Evolutionary conservation across 2,797 vertebrate species (phyloP).

Genomic region (Rhadinocentrus ornatus): DNA sequence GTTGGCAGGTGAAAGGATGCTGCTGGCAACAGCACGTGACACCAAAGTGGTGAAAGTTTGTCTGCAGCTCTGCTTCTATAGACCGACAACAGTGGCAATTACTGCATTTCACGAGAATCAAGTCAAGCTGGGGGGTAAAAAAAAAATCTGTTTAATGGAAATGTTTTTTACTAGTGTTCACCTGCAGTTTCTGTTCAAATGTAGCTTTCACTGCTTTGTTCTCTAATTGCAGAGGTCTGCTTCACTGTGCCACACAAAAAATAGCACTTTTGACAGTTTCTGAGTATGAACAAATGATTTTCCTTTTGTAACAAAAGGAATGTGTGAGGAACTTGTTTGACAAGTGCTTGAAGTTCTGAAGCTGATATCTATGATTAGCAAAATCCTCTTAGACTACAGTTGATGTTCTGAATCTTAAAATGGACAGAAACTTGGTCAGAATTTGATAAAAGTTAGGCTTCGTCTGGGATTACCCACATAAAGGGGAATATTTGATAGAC

Average conservation of each 20-base stretch:
- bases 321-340: conserved; percentile 25
- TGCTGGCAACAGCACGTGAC: conserved; percentile 9
- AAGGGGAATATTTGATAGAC: no score
- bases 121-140: neutral
- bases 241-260: conserved; percentile 25
- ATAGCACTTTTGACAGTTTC: neutral
- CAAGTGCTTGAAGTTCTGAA: conserved; percentile 14
- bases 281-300: conserved; percentile 6
- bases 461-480: no score
- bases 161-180: neutral
- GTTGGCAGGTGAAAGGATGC: conserved; percentile 40
- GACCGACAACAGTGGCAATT: conserved; percentile 8
- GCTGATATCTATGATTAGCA: neutral
- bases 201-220: conserved; percentile 2
- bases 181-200: neutral
- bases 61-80: conserved; percentile 3
- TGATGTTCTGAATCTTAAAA: neutral
- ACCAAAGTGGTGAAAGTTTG: conserved; percentile 7
- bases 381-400: neutral
- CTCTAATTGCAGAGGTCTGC: conserved; percentile 14
- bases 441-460: neutral
- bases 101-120: neutral
- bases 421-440: neutral
- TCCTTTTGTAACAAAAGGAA: conserved; percentile 4
- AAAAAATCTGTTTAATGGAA: neutral